These are phyloP conservation scores for Drosophila kanapiae DNA, from an alignment of 1,140 invertebrate species.

Conservation along the genomic window DNA sequence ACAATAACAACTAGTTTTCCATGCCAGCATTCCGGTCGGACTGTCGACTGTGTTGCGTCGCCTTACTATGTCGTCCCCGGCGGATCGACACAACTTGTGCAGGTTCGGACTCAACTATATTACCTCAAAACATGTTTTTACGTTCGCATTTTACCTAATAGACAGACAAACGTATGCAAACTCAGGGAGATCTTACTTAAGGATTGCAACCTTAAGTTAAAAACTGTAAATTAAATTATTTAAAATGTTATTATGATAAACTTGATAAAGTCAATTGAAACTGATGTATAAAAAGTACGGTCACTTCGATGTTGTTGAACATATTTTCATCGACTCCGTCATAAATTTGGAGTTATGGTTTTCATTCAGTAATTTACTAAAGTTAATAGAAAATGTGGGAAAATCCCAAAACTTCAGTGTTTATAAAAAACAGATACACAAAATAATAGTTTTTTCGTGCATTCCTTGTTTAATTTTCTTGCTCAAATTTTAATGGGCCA, in stretches of 20 bases:
- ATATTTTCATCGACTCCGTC: too few species aligned
- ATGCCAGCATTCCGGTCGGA: conserved; percentile 68
- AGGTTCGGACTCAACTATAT: conserved; percentile 66
- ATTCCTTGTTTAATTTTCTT: conserved; percentile 31
- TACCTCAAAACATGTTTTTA: conserved; percentile 68
- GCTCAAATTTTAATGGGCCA: conserved; percentile 33
- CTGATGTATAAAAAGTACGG: too few species aligned
- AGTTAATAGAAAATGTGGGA: too few species aligned
- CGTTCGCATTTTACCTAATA: conserved; percentile 49
- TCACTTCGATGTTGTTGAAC: too few species aligned
- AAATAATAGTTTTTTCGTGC: not conserved
- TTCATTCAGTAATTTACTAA: too few species aligned
- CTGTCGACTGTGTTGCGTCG: conserved; percentile 33
- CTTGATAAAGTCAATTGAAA: too few species aligned
- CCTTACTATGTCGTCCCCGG: conserved; percentile 34
- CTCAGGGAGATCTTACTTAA: conserved; percentile 12
- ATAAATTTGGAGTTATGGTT: too few species aligned
- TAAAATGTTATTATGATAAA: too few species aligned
- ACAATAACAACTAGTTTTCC: conserved; percentile 77
- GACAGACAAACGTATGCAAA: conserved; percentile 56
- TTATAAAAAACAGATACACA: too few species aligned
- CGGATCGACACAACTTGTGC: conserved; percentile 32
- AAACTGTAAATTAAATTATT: not conserved
- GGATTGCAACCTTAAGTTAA: not conserved
- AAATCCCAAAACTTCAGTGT: too few species aligned